Conservation (phyloP, 2,888 invertebrate species). For the Epistrophella euchroma region DNA sequence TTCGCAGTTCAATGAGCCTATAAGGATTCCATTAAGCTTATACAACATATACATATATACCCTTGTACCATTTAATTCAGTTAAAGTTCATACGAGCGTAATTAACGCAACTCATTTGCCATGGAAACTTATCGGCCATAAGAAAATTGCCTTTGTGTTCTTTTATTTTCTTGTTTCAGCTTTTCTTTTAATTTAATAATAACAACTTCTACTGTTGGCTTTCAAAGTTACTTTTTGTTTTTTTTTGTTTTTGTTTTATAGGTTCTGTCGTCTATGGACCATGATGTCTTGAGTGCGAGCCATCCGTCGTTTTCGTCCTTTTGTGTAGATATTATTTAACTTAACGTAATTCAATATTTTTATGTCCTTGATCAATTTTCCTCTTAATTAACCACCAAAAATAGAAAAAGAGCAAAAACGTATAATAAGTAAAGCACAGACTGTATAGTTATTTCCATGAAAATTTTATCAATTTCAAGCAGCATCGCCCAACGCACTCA, state of each 20-base stretch:
- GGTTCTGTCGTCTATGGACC: conserved; percentile 13
- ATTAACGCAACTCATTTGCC: conserved; percentile 42
- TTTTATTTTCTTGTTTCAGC: conserved; percentile 15
- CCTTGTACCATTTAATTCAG: conserved; percentile 24
- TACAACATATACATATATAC: background rate
- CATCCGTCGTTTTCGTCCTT: conserved; percentile 1
- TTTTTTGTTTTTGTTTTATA: background rate
- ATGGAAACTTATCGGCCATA: conserved; percentile 43
- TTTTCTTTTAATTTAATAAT: conserved; percentile 45
- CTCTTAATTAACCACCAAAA: conserved; percentile 63
- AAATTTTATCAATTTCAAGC: conserved; percentile 26
- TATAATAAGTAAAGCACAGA: background rate
- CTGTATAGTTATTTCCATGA: conserved; percentile 14
- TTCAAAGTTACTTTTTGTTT: background rate
- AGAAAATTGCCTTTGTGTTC: conserved; percentile 15
- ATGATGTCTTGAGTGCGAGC: conserved; percentile 10
- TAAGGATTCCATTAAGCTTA: conserved; percentile 26
- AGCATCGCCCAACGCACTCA: background rate
- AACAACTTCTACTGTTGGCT: conserved; percentile 28
- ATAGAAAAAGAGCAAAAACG: conserved; percentile 9
- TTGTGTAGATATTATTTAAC: conserved; percentile 22
- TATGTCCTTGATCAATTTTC: conserved; percentile 69
- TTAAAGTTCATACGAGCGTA: conserved; percentile 33
- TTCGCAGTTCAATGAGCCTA: conserved; percentile 15
- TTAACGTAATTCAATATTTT: conserved; percentile 62